Conservation (phyloP, 2,113 vertebrate genomes). For the Butastur rufipennis region DNA sequence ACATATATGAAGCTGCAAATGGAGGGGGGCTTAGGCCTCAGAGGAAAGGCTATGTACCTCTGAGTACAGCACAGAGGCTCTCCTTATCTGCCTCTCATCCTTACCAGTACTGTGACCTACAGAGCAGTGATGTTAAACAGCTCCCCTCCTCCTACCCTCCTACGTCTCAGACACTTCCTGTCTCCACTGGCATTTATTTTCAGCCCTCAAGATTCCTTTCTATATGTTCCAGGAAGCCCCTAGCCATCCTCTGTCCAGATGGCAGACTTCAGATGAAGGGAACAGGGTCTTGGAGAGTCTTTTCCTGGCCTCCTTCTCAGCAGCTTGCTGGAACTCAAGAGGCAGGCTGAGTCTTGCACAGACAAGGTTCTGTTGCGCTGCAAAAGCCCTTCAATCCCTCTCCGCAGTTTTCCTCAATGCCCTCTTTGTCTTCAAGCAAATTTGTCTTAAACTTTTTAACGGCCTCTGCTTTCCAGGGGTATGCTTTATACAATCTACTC, state of each 20-base stretch:
- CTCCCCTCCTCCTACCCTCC: constrained; percentile 24
- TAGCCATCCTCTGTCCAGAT: constrained; percentile 61
- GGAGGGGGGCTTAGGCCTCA: background rate
- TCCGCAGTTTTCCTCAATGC: constrained; percentile 34
- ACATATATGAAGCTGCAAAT: background rate
- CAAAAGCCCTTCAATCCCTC: constrained; percentile 48
- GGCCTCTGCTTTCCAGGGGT: constrained; percentile 57
- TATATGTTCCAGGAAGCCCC: constrained; percentile 62
- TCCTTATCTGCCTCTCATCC: constrained; percentile 10
- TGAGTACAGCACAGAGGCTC: background rate
- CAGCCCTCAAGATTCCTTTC: constrained; percentile 63
- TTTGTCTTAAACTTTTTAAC: constrained; percentile 58
- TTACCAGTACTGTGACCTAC: background rate
- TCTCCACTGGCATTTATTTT: constrained; percentile 66
- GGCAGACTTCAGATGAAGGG: constrained; percentile 55
- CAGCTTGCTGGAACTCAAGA: constrained; percentile 40
- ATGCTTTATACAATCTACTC: constrained; percentile 22
- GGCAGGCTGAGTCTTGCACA: constrained; percentile 47
- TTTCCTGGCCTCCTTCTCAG: constrained; percentile 52
- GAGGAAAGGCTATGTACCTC: background rate
- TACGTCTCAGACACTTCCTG: constrained; percentile 56
- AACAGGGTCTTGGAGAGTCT: constrained; percentile 40
- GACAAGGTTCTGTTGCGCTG: constrained; percentile 38
- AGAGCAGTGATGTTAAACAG: background rate
- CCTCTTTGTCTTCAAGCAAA: constrained; percentile 53